These are phyloP conservation scores for Acanthosepion lycidas DNA, from an alignment of 2,888 invertebrate genomes.

Conservation along the genomic window DNA sequence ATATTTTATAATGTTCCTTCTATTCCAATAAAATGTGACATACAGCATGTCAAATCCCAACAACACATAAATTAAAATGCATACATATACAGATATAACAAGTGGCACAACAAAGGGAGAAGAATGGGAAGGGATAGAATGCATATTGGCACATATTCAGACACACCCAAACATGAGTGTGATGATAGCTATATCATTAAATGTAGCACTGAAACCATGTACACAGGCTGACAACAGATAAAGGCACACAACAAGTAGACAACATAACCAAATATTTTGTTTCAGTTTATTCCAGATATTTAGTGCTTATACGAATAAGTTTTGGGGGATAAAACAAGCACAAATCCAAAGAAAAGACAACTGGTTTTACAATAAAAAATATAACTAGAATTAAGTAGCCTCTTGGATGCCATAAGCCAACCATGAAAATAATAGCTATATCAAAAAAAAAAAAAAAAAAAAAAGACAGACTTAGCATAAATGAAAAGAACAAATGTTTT, in stretches of 20 bases:
- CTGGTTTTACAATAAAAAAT: not conserved
- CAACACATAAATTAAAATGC: not conserved
- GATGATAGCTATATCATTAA: not conserved
- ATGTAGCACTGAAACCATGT: not conserved
- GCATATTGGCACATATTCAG: conserved; percentile 6
- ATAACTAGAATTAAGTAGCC: not conserved
- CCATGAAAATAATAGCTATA: not conserved
- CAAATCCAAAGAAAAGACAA: not conserved
- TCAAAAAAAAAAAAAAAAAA: not conserved
- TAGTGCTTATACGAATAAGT: not conserved
- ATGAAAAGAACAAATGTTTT: not conserved
- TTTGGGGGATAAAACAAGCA: not conserved
- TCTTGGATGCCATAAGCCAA: not conserved
- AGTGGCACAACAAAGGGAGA: not conserved
- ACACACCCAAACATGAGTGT: not conserved
- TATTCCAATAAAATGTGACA: not conserved
- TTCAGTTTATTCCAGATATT: not conserved
- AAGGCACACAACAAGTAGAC: not conserved
- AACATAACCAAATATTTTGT: not conserved
- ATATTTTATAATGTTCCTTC: not conserved
- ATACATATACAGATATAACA: not conserved
- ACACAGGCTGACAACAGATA: conserved; percentile 6
- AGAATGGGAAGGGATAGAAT: not conserved
- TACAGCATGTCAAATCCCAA: not conserved
- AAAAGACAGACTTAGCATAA: not conserved